phyloP scores from a whole-genome alignment of 2,888 invertebrate species.

The Drosophila emarginata region DNA sequence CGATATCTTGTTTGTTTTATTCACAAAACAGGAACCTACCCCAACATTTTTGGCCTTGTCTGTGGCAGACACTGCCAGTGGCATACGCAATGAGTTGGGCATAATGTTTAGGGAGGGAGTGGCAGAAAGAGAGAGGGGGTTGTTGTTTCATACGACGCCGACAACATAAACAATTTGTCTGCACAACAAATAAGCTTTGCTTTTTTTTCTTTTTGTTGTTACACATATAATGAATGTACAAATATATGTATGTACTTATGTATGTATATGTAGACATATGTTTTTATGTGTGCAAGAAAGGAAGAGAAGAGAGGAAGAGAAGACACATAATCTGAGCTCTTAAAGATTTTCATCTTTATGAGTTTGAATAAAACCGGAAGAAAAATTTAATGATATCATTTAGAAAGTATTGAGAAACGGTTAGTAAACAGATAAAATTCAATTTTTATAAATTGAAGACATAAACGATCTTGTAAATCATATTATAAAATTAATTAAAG shows the following conservation, averaged over 20 bases:
- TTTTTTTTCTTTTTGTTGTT: neutral
- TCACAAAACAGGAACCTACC: constrained; percentile 45
- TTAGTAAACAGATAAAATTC: neutral
- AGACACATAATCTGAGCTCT: neutral
- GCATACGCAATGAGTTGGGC: constrained; percentile 28
- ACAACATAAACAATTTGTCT: constrained; percentile 32
- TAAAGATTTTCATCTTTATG: neutral
- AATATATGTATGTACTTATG: neutral
- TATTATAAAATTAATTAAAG: too few relatives aligned
- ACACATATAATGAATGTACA: constrained; percentile 1
- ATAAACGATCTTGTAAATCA: too few relatives aligned
- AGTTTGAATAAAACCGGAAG: neutral
- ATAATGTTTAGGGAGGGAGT: constrained; percentile 12
- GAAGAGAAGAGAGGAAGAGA: neutral
- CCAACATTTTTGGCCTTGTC: constrained; percentile 58
- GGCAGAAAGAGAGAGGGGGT: neutral
- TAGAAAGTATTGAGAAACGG: neutral
- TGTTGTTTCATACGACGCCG: neutral
- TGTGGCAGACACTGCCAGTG: constrained; percentile 34
- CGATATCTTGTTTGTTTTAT: constrained; percentile 11
- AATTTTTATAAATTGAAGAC: too few relatives aligned
- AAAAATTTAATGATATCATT: neutral
- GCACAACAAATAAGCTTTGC: constrained; percentile 31
- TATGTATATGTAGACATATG: neutral
- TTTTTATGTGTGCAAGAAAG: too few relatives aligned